Base-by-base conservation (phyloP, 2,797 vertebrate species). In the Tolypeutes matacus region DNA sequence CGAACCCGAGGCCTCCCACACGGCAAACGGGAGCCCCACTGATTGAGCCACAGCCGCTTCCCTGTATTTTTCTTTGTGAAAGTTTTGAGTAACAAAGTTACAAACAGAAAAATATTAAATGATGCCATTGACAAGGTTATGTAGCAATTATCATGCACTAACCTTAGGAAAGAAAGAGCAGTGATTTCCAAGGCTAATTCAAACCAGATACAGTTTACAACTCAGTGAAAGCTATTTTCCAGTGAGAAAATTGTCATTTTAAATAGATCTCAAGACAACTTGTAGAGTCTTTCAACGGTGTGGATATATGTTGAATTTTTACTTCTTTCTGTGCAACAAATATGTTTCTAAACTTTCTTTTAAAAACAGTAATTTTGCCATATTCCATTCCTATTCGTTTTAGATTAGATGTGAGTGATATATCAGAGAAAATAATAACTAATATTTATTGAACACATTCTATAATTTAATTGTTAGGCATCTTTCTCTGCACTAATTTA, bases 181-280 rank as follows among this genome's bases (percentile, higher is more conserved):
- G 3, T 65, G 56, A 78, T 83, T 91, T 91, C 65, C 67, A 93
- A 93, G 1, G 53, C 39, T 80, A 29, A 91, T 91, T 60, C 72
- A 78, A 96, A 86, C 13, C 83, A 93, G 51, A 76, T 83, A 15
- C 56, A 91, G 17, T 84, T 83, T 83, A 81, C 64, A 95, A 89
- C 23, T 64, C 73, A 70, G 7, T 67, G 70, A 69, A 92, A 82
- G 13, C 51, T 76, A 46, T 82, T 88, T 96, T 75, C 81, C n/a
- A 94, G 12, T 39, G 12, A 88, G 51, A 77, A 80, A 39, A 76
- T 36, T 3, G 1, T 8, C 53, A 76, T 46, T 89, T 83, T 42
- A 36, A 64, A 73, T 69, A 51, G 31, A 80, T 85, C 87, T 67
- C 39, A 75, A 53, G 72, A 80, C 39, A 93, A 64, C 27, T 76